A percentile compares a stretch with the other conserved stretches of the same genome.
Conservation (phyloP, 2,888 invertebrate species). For the Busseola fusca region DNA sequence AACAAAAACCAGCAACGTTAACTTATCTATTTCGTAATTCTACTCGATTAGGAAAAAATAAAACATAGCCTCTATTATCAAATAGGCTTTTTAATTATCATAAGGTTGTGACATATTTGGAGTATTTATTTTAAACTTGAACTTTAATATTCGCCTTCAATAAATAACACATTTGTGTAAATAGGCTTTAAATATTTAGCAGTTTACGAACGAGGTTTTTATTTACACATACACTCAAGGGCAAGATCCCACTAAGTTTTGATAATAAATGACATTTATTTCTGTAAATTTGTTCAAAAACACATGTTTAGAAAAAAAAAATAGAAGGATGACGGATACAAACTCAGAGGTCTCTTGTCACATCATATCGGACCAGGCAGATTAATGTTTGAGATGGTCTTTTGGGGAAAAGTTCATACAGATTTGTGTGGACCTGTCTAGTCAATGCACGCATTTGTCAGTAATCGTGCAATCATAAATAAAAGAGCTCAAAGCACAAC, state of each 20-base stretch:
- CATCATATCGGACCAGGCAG: neutral
- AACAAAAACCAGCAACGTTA: slow-evolving; percentile 18
- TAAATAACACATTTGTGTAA: slow-evolving; percentile 36
- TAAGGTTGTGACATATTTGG: slow-evolving; percentile 36
- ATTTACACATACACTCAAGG: slow-evolving; percentile 24
- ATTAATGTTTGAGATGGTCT: neutral
- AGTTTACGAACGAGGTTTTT: slow-evolving; percentile 36
- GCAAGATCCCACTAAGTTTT: neutral
- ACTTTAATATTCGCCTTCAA: slow-evolving; percentile 32
- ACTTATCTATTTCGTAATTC: slow-evolving; percentile 15
- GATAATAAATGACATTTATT: neutral
- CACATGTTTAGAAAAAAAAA: neutral
- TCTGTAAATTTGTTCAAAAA: neutral
- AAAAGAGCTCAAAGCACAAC: neutral
- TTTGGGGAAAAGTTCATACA: neutral
- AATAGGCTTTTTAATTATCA: slow-evolving; percentile 44
- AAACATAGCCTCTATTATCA: neutral
- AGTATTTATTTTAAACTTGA: slow-evolving; percentile 48
- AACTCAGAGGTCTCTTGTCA: neutral
- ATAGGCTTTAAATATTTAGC: slow-evolving; percentile 35
- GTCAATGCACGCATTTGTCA: neutral
- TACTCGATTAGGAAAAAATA: slow-evolving; percentile 14
- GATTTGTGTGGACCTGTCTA: neutral
- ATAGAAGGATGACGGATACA: neutral
- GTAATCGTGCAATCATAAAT: neutral